Percentiles rank a stretch among this genome's conserved stretches.
These are phyloP conservation scores for Andrena dorsata DNA, from an alignment of 2,888 invertebrate species.

Conservation along the genomic window DNA sequence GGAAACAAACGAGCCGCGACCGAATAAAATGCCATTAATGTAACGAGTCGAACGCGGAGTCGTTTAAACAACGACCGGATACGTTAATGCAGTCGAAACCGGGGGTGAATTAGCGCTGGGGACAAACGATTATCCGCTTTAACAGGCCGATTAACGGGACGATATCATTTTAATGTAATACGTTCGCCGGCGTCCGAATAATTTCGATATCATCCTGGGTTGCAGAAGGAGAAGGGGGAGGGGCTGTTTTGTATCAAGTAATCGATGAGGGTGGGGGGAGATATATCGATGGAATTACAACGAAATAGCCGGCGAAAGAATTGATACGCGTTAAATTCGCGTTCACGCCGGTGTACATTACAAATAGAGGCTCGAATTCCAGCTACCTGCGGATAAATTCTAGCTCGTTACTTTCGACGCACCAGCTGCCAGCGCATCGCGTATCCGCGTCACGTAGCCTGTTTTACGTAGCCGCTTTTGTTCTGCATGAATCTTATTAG, in stretches of 20 bases:
- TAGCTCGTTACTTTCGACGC: constrained; percentile 51
- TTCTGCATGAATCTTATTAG: constrained; percentile 81
- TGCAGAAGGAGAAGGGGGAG: background rate
- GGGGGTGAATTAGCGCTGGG: constrained; percentile 35
- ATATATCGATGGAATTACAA: constrained; percentile 40
- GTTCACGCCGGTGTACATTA: constrained; percentile 58
- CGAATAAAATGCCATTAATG: constrained; percentile 56
- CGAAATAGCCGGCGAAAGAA: constrained; percentile 61
- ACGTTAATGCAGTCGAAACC: constrained; percentile 48
- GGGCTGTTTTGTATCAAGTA: constrained; percentile 11
- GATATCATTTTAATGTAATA: constrained; percentile 51
- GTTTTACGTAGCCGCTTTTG: constrained; percentile 81
- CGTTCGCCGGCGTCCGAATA: constrained; percentile 31
- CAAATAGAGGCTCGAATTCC: constrained; percentile 51
- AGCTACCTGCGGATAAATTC: constrained; percentile 67
- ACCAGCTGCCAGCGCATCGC: constrained; percentile 72
- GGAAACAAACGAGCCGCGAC: constrained; percentile 20
- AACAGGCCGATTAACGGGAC: constrained; percentile 40
- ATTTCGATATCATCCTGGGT: constrained; percentile 50
- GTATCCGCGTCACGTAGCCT: constrained; percentile 82
- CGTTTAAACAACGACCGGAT: constrained; percentile 55
- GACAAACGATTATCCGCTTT: constrained; percentile 55
- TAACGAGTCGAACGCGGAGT: constrained; percentile 42
- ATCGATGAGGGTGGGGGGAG: background rate
- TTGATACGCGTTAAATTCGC: constrained; percentile 67